A percentile compares a stretch with the other conserved stretches of the same genome.
These are phyloP conservation scores for Lacerta bilineata DNA, from an alignment of 2,797 vertebrate species.

Conservation along the genomic window DNA sequence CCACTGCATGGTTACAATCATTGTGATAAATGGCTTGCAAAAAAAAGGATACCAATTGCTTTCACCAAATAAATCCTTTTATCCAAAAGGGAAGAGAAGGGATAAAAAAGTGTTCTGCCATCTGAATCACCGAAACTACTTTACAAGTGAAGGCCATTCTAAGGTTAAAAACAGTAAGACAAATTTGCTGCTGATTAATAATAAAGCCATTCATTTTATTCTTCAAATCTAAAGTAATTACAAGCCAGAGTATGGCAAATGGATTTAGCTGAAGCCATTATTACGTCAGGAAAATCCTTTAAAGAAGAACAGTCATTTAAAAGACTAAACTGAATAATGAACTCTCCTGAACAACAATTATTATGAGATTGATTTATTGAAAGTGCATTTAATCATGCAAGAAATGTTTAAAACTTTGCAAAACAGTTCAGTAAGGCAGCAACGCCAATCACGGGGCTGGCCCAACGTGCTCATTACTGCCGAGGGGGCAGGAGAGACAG, in stretches of 20 bases:
- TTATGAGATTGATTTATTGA: slow-evolving; percentile 78
- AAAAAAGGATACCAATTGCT: slow-evolving; percentile 36
- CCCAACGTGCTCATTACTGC: slow-evolving; percentile 61
- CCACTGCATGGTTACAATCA: slow-evolving; percentile 28
- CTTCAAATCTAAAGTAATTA: slow-evolving; percentile 80
- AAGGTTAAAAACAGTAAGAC: slow-evolving; percentile 78
- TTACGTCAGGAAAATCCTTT: slow-evolving; percentile 77
- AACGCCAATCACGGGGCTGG: slow-evolving; percentile 65
- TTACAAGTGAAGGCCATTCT: slow-evolving; percentile 72
- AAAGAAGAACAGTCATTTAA: slow-evolving; percentile 77
- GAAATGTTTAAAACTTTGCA: slow-evolving; percentile 76
- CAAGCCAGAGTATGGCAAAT: slow-evolving; percentile 76
- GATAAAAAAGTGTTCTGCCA: slow-evolving; percentile 64
- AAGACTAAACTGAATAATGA: slow-evolving; percentile 79
- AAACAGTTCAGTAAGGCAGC: slow-evolving; percentile 73
- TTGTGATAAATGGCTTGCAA: slow-evolving; percentile 47
- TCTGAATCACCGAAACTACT: slow-evolving; percentile 69
- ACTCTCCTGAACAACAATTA: slow-evolving; percentile 78
- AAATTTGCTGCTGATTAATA: slow-evolving; percentile 78
- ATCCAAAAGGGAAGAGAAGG: slow-evolving; percentile 52
- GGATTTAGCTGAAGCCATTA: slow-evolving; percentile 75
- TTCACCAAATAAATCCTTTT: slow-evolving; percentile 68
- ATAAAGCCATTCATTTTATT: slow-evolving; percentile 80
- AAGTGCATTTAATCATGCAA: slow-evolving; percentile 78
- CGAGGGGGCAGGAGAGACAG: slow-evolving; percentile 67